Evolutionary conservation across 2,113 vertebrate species (phyloP).

Genomic region (Phainopepla nitens): DNA sequence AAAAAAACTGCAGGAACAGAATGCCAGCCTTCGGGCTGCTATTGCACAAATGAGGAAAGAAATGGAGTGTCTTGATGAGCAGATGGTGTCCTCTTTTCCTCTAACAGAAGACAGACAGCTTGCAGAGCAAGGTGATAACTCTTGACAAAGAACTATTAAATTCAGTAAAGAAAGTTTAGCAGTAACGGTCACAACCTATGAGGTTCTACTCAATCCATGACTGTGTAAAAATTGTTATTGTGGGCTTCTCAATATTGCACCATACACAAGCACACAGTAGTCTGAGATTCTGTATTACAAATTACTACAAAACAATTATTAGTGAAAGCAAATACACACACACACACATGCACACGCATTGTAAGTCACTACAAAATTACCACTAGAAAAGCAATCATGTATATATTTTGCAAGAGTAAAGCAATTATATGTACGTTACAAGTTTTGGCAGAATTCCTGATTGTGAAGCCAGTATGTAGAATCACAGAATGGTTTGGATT

Average conservation of each 20-base stretch:
- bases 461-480: background rate
- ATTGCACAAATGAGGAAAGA: slow-evolving; percentile 87
- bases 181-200: accelerated
- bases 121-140: background rate
- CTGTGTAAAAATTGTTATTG: background rate
- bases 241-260: background rate
- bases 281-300: background rate
- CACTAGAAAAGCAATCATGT: background rate
- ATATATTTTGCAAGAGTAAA: background rate
- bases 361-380: background rate
- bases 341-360: too few species aligned
- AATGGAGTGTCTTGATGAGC: slow-evolving; percentile 80
- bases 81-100: background rate
- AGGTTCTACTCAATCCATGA: background rate
- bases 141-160: background rate
- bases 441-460: background rate
- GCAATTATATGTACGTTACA: background rate
- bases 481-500: background rate
- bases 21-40: slow-evolving; percentile 71
- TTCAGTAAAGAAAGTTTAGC: background rate
- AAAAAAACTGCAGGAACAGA: slow-evolving; percentile 80
- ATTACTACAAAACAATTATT: background rate
- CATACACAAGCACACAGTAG: background rate
- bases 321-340: background rate
- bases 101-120: background rate